Conservation (phyloP, 2,113 vertebrate species). For the Microtus oregoni region DNA sequence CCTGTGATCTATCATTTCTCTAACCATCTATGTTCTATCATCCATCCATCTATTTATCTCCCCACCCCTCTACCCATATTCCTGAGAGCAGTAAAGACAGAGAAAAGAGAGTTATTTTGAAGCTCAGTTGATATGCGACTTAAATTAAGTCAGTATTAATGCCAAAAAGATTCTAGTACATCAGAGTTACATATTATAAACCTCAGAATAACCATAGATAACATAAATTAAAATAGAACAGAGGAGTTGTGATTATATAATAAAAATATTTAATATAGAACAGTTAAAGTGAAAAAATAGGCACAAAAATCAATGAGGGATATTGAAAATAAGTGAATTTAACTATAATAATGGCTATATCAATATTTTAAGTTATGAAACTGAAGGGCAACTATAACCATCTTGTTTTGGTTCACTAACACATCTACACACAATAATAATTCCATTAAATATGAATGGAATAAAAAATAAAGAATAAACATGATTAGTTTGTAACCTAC, state of each 20-base stretch:
- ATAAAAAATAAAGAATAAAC: background rate
- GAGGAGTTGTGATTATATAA: background rate
- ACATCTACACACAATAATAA: background rate
- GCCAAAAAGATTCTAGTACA: background rate
- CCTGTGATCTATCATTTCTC: background rate
- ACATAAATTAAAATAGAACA: background rate
- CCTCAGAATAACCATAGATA: background rate
- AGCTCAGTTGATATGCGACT: background rate
- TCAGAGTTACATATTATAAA: background rate
- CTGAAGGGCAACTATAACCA: background rate
- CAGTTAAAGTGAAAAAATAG: background rate
- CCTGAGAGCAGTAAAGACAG: background rate
- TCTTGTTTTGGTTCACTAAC: background rate
- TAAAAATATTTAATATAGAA: background rate
- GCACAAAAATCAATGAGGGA: background rate
- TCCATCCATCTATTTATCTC: background rate
- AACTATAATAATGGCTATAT: background rate
- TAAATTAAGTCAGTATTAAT: constrained; percentile 7
- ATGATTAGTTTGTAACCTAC: background rate
- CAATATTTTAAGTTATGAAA: background rate
- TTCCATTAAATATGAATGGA: background rate
- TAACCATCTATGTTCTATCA: background rate
- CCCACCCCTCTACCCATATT: background rate
- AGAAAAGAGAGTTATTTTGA: background rate
- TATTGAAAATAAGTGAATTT: background rate